Base-by-base conservation (phyloP, 2,888 invertebrate species). In the Selenia dentaria region DNA sequence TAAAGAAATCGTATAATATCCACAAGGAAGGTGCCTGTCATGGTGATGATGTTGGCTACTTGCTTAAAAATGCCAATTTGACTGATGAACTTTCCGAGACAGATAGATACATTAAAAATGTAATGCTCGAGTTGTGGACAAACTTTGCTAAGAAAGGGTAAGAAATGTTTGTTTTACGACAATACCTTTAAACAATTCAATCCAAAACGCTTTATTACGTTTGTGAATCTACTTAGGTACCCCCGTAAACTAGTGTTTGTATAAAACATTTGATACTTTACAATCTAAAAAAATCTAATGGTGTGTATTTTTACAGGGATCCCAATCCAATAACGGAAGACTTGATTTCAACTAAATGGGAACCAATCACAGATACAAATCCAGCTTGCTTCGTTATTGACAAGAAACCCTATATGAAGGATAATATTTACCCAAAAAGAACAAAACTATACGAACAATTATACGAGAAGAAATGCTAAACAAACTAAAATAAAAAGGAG, bases 81-180 rank as follows among this genome's bases (percentile, higher is more conserved):
- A 63, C 63, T 0, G 67, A 62, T 3, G 55, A 72, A 22, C 50
- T 77, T 6, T 65, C 70, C 8, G 67, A 74, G 16, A 71, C 67
- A 2, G 90, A 87, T 54, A 66, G 60, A 50, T 44, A 79, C 12
- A 79, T 92, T 5, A 75, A 88, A 3, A 71, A 85, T 13, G 78
- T 82, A 14, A 74, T 93, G 62, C 79, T 89, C n/a, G 69, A 79
- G 11, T 74, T 93, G 75, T 93, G 94, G 93, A 91, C 93, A 0
- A 93, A 94, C 60, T 94, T 94, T 69, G 94, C 93, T 0, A 92
- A 91, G 64, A 74, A 72, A 59, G 89, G 92, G 83, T 92, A 67
- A 74, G 81, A 64, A n/a, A n/a, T n/a, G n/a, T n/a, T n/a, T n/a
- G n/a, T n/a, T n/a, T n/a, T n/a, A n/a, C n/a, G n/a, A n/a, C n/a